These are phyloP conservation scores for Aromia moschata DNA, from an alignment of 2,888 invertebrate species.

Conservation along the genomic window DNA sequence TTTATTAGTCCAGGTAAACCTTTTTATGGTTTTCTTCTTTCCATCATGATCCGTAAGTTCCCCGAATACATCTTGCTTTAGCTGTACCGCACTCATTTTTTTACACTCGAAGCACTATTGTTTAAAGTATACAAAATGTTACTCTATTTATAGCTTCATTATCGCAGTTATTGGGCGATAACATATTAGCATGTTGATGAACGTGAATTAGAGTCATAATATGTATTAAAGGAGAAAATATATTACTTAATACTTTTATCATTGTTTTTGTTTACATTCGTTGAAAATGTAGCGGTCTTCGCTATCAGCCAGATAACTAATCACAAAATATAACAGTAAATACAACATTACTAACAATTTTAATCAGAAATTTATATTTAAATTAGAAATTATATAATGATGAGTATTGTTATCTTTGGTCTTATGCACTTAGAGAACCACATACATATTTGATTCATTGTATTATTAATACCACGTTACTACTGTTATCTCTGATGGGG, in stretches of 20 bases:
- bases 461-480: too few species aligned
- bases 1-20: constrained; percentile 73
- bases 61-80: constrained; percentile 46
- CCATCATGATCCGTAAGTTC: constrained; percentile 45
- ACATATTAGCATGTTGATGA: neutral
- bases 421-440: too few species aligned
- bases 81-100: constrained; percentile 2
- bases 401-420: too few species aligned
- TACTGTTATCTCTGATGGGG: too few species aligned
- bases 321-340: neutral
- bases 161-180: neutral
- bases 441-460: too few species aligned
- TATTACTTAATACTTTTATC: constrained; percentile 7
- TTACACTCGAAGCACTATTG: neutral
- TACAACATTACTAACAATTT: too few species aligned
- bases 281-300: neutral
- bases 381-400: too few species aligned
- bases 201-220: neutral
- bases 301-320: neutral
- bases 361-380: too few species aligned
- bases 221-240: neutral
- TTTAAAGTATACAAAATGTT: neutral
- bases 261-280: neutral
- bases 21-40: constrained; percentile 62
- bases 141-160: neutral